Conservation (phyloP, 1,140 invertebrate genomes). For the Drosophila suzukii region DNA sequence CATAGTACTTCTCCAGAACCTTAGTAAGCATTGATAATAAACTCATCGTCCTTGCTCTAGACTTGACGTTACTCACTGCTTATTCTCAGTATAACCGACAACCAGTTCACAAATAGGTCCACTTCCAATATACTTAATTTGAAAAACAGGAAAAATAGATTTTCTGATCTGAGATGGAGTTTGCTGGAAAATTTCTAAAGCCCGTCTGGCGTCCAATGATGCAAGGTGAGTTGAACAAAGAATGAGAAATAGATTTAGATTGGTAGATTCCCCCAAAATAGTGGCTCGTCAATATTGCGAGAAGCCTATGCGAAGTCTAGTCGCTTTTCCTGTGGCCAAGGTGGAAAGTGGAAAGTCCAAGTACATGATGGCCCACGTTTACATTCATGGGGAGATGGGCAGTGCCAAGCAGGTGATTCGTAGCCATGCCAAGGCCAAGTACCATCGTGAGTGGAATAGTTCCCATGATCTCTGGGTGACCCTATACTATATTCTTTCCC, state of each 20-base stretch:
- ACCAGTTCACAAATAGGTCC: neutral
- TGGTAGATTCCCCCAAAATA: neutral
- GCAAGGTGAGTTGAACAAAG: constrained; percentile 7
- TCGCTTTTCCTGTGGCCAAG: constrained; percentile 19
- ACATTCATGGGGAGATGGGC: constrained; percentile 50
- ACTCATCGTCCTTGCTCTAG: neutral
- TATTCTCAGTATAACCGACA: constrained; percentile 1
- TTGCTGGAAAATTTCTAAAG: constrained; percentile 28
- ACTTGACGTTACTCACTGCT: neutral
- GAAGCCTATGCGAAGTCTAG: constrained; percentile 10
- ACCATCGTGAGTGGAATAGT: constrained; percentile 43
- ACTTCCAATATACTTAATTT: neutral
- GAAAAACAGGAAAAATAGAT: constrained; percentile 4
- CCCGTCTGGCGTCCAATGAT: constrained; percentile 38
- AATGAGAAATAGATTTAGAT: neutral
- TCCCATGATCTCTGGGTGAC: neutral
- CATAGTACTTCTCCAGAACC: neutral
- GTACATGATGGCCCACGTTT: constrained; percentile 58
- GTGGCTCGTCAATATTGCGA: constrained; percentile 31
- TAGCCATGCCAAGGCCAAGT: constrained; percentile 30
- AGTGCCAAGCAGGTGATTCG: constrained; percentile 49
- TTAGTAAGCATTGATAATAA: neutral
- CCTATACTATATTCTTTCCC: neutral
- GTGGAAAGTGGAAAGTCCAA: constrained; percentile 51
- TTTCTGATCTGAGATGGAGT: constrained; percentile 38